Percentiles rank a stretch among this genome's conserved stretches.
Conservation (phyloP, 2,113 vertebrate species). For the cat (Felis catus) region DNA sequence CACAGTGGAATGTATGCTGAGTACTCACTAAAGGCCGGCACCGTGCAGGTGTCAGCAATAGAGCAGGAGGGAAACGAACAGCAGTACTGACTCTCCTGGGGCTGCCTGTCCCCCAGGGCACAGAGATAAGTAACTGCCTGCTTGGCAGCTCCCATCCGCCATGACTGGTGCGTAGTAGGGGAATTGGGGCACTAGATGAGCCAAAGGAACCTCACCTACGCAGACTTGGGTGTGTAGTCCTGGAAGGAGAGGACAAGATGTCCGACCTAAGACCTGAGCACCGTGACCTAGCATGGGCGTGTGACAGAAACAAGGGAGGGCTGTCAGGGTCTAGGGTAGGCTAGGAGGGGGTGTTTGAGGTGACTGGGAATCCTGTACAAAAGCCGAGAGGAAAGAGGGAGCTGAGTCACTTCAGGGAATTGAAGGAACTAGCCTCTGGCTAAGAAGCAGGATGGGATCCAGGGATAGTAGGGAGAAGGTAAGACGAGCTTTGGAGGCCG, state of each 20-base stretch:
- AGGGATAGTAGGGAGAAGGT: no score
- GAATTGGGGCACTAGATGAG: background rate
- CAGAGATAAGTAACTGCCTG: background rate
- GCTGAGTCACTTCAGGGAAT: background rate
- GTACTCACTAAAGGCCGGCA: background rate
- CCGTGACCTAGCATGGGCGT: no score
- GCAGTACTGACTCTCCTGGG: fast-evolving
- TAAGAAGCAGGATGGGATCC: background rate
- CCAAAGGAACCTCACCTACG: background rate
- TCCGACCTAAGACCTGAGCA: background rate
- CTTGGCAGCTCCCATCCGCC: background rate
- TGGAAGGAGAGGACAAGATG: background rate
- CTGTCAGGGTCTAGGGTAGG: background rate
- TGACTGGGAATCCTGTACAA: background rate
- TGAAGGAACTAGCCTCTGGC: background rate
- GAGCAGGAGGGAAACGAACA: fast-evolving
- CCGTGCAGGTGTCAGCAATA: fast-evolving
- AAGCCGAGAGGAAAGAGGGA: background rate
- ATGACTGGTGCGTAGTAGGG: background rate
- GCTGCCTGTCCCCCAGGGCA: background rate
- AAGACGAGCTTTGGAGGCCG: background rate
- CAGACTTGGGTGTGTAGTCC: background rate
- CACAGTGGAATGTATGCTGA: background rate
- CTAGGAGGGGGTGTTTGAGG: background rate
- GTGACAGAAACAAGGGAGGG: fast-evolving